Conservation (phyloP, 2,797 vertebrate species). For the Chaenodraco wilsoni region DNA sequence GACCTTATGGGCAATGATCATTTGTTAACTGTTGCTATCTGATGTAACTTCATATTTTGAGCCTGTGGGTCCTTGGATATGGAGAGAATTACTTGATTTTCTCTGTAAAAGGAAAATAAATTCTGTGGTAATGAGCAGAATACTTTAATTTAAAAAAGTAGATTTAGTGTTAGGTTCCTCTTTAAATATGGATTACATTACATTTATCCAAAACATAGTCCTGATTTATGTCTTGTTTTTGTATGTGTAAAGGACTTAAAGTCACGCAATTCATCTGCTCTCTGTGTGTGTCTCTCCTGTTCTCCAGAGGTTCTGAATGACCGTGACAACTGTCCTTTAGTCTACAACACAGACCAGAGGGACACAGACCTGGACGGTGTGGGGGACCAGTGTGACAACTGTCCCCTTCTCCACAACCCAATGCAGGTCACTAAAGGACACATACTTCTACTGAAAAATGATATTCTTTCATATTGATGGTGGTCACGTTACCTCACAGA, state of each 20-base stretch:
- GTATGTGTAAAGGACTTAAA: constrained; percentile 2
- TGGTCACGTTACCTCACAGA: not conserved
- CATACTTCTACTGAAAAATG: not conserved
- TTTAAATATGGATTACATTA: constrained; percentile 8
- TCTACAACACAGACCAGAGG: constrained; percentile 96
- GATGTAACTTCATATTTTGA: too few species aligned
- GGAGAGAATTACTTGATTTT: not conserved
- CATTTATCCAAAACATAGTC: not conserved
- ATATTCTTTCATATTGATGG: not conserved
- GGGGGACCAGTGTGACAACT: constrained; percentile 98
- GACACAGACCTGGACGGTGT: constrained; percentile 95
- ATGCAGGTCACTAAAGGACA: constrained; percentile 85
- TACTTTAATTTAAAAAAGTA: not conserved
- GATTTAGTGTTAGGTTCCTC: constrained; percentile 1
- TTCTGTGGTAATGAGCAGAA: not conserved
- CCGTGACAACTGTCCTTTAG: constrained; percentile 92
- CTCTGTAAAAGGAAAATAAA: not conserved
- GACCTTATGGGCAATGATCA: too few species aligned
- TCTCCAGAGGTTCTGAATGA: constrained; percentile 91
- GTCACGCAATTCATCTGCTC: not conserved
- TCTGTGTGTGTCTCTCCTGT: not conserved
- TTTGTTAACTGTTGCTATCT: too few species aligned
- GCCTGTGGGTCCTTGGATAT: too few species aligned
- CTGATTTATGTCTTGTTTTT: constrained; percentile 13
- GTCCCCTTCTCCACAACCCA: constrained; percentile 93